Evolutionary conservation across 2,113 vertebrate species (phyloP).

Genomic region (Phalacrocorax carbo): DNA sequence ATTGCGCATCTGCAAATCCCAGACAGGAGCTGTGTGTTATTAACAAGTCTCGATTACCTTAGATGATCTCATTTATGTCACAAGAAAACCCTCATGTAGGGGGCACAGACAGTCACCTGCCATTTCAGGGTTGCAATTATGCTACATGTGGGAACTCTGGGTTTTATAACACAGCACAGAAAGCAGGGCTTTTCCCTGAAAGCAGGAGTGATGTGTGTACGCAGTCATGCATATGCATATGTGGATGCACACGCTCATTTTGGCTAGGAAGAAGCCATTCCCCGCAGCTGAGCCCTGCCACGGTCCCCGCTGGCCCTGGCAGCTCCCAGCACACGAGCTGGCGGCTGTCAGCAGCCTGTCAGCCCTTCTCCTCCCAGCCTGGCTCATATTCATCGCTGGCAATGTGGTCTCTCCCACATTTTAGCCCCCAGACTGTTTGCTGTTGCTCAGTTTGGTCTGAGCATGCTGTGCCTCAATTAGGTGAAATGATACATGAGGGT

Average conservation of each 20-base stretch:
- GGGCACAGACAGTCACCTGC: no score
- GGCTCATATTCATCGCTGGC: accelerated
- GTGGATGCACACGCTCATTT: accelerated
- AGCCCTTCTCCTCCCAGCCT: not conserved
- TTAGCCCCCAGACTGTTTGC: not conserved
- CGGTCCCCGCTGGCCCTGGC: accelerated
- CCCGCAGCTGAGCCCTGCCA: not conserved
- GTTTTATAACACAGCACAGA: not conserved
- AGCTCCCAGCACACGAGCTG: not conserved
- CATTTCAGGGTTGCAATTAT: not conserved
- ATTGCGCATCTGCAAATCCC: not conserved
- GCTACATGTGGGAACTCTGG: not conserved
- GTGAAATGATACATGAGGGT: accelerated
- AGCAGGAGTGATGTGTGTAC: accelerated
- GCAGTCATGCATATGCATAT: accelerated
- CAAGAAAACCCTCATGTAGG: not conserved
- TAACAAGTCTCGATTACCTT: not conserved
- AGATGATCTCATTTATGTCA: not conserved
- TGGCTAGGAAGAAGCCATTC: not conserved
- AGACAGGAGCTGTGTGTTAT: not conserved
- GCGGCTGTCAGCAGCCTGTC: not conserved
- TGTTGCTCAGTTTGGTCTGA: not conserved
- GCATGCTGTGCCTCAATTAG: not conserved
- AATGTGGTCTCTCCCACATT: not conserved
- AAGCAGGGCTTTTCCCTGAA: not conserved